These are phyloP conservation scores for Schlechtendalia chinensis DNA, from an alignment of 1,140 invertebrate species.

Conservation along the genomic window DNA sequence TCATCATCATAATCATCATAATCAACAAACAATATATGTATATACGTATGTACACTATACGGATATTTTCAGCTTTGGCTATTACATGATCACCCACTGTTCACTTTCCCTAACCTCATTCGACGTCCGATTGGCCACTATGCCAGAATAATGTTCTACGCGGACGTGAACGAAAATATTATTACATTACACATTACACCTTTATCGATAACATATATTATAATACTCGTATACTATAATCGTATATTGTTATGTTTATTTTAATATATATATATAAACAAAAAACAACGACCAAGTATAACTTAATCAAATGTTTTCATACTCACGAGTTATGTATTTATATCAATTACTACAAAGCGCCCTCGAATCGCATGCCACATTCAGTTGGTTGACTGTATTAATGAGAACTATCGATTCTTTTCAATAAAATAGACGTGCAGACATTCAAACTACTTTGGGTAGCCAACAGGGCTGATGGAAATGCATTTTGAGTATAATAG, in stretches of 20 bases:
- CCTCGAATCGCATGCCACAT: no score
- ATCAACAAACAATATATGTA: conserved; percentile 29
- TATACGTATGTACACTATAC: conserved; percentile 4
- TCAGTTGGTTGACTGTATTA: no score
- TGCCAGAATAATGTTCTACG: background rate
- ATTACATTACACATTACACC: conserved; percentile 16
- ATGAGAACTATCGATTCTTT: no score
- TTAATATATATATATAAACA: no score
- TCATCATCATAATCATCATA: conserved; percentile 15
- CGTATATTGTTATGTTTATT: background rate
- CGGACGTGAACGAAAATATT: conserved; percentile 11
- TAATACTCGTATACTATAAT: background rate
- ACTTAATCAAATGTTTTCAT: no score
- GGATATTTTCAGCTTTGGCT: conserved; percentile 47
- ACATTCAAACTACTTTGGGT: no score
- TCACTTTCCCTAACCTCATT: conserved; percentile 49
- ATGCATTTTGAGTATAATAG: no score
- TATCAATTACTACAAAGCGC: no score
- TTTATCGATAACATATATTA: background rate
- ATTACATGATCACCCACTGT: conserved; percentile 49
- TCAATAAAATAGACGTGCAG: no score
- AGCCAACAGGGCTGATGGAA: no score
- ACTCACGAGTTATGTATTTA: no score
- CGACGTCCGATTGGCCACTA: conserved; percentile 16
- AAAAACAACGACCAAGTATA: no score